These are phyloP conservation scores for Beris morrisii DNA, from an alignment of 2,888 invertebrate species.

Conservation along the genomic window DNA sequence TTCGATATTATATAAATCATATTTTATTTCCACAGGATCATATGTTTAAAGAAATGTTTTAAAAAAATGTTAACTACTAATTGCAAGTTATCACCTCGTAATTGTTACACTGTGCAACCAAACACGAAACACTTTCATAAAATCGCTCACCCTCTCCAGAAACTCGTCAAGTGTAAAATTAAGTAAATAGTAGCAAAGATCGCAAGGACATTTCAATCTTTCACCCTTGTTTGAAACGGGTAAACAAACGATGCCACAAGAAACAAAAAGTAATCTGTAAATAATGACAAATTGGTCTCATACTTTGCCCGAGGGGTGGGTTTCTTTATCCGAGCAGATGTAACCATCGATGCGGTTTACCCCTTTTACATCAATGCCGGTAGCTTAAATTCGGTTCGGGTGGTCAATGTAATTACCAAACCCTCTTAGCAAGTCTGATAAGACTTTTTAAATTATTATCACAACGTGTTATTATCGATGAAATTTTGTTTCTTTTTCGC, in stretches of 20 bases:
- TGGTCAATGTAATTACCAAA: slow-evolving; percentile 18
- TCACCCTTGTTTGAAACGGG: slow-evolving; percentile 13
- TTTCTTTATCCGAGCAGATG: slow-evolving; percentile 26
- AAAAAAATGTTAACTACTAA: too few species aligned
- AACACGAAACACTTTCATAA: slow-evolving; percentile 7
- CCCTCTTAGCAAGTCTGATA: slow-evolving; percentile 11
- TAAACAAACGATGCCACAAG: slow-evolving; percentile 12
- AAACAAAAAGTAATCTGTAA: slow-evolving; percentile 39
- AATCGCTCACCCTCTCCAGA: not conserved
- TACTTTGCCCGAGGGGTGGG: slow-evolving; percentile 11
- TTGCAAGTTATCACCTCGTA: too few species aligned
- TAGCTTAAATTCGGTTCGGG: slow-evolving; percentile 19
- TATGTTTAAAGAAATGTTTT: too few species aligned
- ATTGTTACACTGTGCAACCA: too few species aligned
- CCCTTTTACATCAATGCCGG: slow-evolving; percentile 15
- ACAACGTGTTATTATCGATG: slow-evolving; percentile 31
- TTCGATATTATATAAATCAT: too few species aligned
- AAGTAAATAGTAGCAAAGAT: slow-evolving; percentile 31
- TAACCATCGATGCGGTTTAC: slow-evolving; percentile 27
- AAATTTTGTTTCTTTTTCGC: slow-evolving; percentile 14
- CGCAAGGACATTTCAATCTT: slow-evolving; percentile 11
- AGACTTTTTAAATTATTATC: slow-evolving; percentile 26
- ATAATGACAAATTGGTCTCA: slow-evolving; percentile 39
- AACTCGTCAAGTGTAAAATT: slow-evolving; percentile 37
- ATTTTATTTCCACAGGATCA: too few species aligned